Evolutionary conservation across 2,113 vertebrate species (phyloP).

Genomic region (Hepsetus odoe): DNA sequence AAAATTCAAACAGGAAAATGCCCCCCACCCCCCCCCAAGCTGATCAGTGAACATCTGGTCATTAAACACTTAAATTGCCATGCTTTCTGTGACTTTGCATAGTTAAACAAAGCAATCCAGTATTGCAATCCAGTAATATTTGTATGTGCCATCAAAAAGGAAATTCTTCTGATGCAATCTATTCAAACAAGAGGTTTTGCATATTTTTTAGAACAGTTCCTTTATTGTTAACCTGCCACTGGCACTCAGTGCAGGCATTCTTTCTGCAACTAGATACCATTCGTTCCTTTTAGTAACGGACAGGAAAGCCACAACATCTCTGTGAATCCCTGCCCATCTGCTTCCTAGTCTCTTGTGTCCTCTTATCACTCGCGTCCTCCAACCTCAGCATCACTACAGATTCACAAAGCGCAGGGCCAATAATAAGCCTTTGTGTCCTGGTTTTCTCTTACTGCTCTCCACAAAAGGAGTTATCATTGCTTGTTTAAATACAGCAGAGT

Average conservation of each 20-base stretch:
- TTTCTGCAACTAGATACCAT: constrained; percentile 60
- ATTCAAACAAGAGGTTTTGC: constrained; percentile 61
- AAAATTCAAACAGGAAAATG: not conserved
- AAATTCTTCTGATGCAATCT: constrained; percentile 59
- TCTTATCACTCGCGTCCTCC: constrained; percentile 54
- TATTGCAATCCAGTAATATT: constrained; percentile 67
- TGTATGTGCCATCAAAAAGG: constrained; percentile 58
- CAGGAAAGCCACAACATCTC: constrained; percentile 57
- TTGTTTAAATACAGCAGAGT: constrained; percentile 65
- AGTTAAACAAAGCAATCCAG: constrained; percentile 29
- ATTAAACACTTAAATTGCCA: constrained; percentile 23
- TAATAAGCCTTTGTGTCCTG: constrained; percentile 61
- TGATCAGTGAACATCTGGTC: constrained; percentile 3
- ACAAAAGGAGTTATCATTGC: constrained; percentile 51
- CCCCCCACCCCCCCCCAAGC: no score
- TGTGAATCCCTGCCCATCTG: constrained; percentile 49
- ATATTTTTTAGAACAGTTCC: constrained; percentile 63
- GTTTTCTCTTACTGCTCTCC: constrained; percentile 50
- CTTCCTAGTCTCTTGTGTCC: constrained; percentile 57
- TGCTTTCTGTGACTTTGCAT: constrained; percentile 58
- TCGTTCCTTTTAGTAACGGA: constrained; percentile 72
- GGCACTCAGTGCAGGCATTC: constrained; percentile 47
- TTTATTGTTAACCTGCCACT: constrained; percentile 42
- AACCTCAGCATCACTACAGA: constrained; percentile 47
- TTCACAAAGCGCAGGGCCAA: constrained; percentile 45